Percentiles rank a stretch among this genome's conserved stretches.
These are phyloP conservation scores for Heliconius erato DNA, from an alignment of 2,888 invertebrate genomes.

Conservation along the genomic window DNA sequence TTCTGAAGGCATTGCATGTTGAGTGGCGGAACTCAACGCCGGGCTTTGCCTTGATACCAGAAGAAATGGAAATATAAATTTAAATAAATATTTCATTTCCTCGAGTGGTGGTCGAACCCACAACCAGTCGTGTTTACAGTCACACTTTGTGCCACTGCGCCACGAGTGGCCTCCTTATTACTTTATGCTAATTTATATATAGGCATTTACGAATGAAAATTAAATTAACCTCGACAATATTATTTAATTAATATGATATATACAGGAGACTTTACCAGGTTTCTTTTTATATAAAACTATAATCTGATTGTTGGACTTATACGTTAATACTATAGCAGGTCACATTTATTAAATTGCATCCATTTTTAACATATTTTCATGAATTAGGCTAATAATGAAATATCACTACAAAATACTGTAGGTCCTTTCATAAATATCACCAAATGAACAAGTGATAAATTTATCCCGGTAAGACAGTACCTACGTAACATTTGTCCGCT, in stretches of 20 bases:
- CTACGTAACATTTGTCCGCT: conserved; percentile 40
- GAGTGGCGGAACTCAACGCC: no score
- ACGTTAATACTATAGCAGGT: neutral
- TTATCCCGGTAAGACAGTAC: conserved; percentile 39
- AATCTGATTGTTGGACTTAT: neutral
- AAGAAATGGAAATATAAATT: no score
- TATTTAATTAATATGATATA: conserved; percentile 24
- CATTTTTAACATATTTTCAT: neutral
- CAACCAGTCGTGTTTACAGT: no score
- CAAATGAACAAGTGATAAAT: conserved; percentile 45
- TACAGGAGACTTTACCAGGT: conserved; percentile 4
- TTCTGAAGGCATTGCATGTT: no score
- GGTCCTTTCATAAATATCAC: conserved; percentile 34
- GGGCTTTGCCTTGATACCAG: no score
- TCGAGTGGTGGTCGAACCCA: no score
- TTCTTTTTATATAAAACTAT: conserved; percentile 20
- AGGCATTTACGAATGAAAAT: conserved; percentile 18
- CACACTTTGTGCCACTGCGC: no score
- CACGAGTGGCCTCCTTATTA: no score
- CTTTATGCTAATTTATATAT: neutral
- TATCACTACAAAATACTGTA: conserved; percentile 12
- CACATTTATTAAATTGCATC: neutral
- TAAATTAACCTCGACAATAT: conserved; percentile 17
- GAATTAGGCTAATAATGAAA: conserved; percentile 31
- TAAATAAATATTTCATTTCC: no score